These are phyloP conservation scores for Phalacrocorax aristotelis DNA, from an alignment of 2,113 vertebrate genomes.

Conservation along the genomic window DNA sequence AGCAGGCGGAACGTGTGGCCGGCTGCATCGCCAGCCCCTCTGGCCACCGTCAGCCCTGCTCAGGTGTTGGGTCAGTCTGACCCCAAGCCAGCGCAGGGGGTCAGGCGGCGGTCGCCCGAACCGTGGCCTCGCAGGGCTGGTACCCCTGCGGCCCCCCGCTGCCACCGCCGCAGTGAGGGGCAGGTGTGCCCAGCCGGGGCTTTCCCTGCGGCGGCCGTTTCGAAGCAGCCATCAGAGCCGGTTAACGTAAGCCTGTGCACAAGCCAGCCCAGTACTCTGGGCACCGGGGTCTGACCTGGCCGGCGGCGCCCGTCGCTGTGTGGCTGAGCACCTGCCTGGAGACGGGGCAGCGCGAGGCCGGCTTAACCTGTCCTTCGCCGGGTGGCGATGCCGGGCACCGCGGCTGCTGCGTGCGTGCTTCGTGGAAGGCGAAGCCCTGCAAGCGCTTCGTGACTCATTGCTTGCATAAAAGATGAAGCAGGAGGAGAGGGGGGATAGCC, in stretches of 20 bases:
- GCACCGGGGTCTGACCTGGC: not conserved
- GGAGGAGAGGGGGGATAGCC: not conserved
- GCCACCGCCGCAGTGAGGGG: not conserved
- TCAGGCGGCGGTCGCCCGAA: not conserved
- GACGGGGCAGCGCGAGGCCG: accelerated
- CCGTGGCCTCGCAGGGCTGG: accelerated
- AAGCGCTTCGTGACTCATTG: not conserved
- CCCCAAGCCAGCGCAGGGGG: not conserved
- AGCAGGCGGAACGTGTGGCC: not conserved
- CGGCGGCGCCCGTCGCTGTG: not conserved
- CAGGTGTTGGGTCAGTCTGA: not conserved
- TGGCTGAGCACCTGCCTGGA: not conserved
- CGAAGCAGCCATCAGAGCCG: not conserved
- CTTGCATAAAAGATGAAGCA: not conserved
- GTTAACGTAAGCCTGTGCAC: not conserved
- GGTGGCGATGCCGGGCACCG: accelerated
- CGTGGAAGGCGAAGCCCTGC: not conserved
- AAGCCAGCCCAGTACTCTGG: accelerated
- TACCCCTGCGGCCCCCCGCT: accelerated
- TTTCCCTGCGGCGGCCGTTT: not conserved
- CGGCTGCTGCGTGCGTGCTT: accelerated
- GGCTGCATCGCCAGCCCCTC: not conserved
- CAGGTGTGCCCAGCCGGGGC: not conserved
- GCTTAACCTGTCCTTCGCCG: not conserved
- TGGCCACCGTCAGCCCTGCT: not conserved